Base-by-base conservation (phyloP, 2,888 invertebrate genomes). In the Caradrina kadenii region DNA sequence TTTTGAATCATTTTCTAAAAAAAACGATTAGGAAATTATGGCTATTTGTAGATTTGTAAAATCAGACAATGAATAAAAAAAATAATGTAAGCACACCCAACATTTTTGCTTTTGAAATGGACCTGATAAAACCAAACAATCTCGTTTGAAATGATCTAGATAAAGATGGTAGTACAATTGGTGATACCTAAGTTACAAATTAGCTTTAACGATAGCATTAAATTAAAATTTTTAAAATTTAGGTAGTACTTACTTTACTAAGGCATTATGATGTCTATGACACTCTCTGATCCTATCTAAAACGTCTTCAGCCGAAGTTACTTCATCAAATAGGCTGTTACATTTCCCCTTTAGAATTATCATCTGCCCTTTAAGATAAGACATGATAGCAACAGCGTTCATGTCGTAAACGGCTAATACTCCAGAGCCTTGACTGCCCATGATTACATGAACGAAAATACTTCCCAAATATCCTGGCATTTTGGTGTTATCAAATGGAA, bases 361-460 rank as follows among this genome's bases (percentile, higher is more conserved):
- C 74, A 91, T 81, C 76, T 94, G 93, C 0, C 93, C 94, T 78
- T 92, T 93, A 1, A 94, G 77, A 82, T 91, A 94, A 2, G 89
- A 82, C 91, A 93, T 91, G 4, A 93, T 84, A 4, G 89, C 86
- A 0, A 93, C 86, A 7, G 89, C 89, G 49, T 87, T 90, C 59
- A 89, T 84, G 73, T 94, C 94, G 50, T 88, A 93, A 1, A 72
- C 84, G 7, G 90, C 91, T 35, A 93, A n/a, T 0, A 90, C 72
- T 17, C 88, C 90, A 21, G 90, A 73, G 1, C 92, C 93, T 63
- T 91, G 88, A 5, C 70, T 80, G 1, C 84, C 82, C 85, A 93
- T 87, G 2, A 82, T 3, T 0, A 90, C 69, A n/a, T 94, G 91
- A 21, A 91, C 48, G 7, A 87, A 26, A 48, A 88, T 69, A 5